A percentile compares a stretch with the other conserved stretches of the same genome.
These are phyloP conservation scores for Chroicocephalus ridibundus DNA, from an alignment of 2,113 vertebrate genomes.

Conservation along the genomic window DNA sequence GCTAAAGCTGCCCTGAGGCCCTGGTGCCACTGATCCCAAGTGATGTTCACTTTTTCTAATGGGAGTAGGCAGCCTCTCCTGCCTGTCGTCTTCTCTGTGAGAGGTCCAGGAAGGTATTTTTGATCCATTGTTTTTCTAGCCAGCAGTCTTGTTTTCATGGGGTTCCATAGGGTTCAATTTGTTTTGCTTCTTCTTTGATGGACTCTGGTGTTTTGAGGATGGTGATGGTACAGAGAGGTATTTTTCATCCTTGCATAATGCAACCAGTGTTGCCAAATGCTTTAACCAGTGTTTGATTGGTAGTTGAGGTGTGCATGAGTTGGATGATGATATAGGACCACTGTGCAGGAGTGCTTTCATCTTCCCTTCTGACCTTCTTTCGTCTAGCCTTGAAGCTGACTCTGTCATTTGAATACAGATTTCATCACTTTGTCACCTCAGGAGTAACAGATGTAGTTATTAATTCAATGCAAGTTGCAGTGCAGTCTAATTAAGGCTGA, in stretches of 20 bases:
- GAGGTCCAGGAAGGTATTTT: not conserved
- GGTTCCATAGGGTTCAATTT: not conserved
- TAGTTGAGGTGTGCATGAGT: not conserved
- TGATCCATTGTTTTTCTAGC: not conserved
- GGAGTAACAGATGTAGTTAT: not conserved
- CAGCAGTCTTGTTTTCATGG: not conserved
- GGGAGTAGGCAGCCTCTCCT: not conserved
- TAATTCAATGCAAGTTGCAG: not conserved
- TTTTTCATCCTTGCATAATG: not conserved
- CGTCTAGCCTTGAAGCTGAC: not conserved
- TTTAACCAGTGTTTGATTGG: not conserved
- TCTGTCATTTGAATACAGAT: not conserved
- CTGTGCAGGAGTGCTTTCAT: conserved; percentile 1
- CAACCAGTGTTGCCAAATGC: not conserved
- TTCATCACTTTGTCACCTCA: not conserved
- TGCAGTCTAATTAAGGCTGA: not conserved
- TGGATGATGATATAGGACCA: not conserved
- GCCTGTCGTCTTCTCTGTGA: not conserved
- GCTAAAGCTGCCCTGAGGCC: not conserved
- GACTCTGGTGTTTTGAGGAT: not conserved
- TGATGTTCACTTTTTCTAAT: not conserved
- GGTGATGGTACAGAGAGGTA: not conserved
- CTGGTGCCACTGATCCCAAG: not conserved
- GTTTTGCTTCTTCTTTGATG: not conserved
- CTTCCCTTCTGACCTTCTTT: not conserved